A percentile compares a stretch with the other conserved stretches of the same genome.
phyloP scores from a whole-genome alignment of 2,113 vertebrate species.

The Arvicanthis niloticus region DNA sequence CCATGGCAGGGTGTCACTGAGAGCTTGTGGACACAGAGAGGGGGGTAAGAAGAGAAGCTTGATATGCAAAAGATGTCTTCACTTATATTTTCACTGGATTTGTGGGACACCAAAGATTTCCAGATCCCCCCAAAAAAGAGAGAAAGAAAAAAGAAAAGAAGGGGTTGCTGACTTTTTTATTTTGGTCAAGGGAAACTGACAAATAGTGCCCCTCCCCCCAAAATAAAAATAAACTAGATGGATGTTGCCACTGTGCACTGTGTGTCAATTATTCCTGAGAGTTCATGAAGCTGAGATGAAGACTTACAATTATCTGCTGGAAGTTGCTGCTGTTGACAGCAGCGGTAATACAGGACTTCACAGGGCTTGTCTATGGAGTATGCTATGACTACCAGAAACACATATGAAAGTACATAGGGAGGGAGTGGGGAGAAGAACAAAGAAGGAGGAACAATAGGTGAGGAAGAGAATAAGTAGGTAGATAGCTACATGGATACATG shows the following conservation, averaged over 20 bases:
- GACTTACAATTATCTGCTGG: neutral
- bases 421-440: neutral
- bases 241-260: neutral
- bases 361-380: neutral
- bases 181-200: neutral
- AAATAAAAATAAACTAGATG: neutral
- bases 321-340: neutral
- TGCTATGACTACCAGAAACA: neutral
- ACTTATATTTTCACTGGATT: neutral
- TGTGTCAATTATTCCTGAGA: neutral
- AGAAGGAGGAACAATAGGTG: neutral
- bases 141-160: neutral
- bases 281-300: neutral
- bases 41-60: neutral
- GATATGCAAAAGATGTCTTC: neutral
- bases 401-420: neutral
- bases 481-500: neutral
- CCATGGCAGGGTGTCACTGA: neutral
- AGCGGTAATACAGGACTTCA: neutral
- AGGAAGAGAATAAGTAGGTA: neutral
- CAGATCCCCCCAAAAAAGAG: no score
- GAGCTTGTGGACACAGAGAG: neutral
- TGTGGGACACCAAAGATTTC: neutral
- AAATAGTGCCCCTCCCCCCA: neutral
- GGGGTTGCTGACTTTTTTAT: neutral